Conservation (phyloP, 2,888 invertebrate species). For the Drymonia ruficornis region DNA sequence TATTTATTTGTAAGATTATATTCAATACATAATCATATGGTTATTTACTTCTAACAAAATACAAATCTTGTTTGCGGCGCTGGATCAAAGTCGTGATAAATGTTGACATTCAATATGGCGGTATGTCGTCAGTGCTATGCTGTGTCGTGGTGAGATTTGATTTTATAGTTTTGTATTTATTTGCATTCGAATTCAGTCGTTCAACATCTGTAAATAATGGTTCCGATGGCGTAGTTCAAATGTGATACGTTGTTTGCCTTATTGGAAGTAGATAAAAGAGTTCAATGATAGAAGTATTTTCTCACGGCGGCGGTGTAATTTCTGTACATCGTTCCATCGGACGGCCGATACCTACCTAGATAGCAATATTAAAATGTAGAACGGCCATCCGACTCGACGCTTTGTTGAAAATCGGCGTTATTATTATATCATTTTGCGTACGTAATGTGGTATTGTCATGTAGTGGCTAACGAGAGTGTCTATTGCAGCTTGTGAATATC, state of each 20-base stretch:
- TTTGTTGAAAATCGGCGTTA: conserved; percentile 49
- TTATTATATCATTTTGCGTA: conserved; percentile 31
- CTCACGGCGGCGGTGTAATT: conserved; percentile 65
- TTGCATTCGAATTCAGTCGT: conserved; percentile 51
- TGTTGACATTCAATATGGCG: conserved; percentile 96
- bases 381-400: conserved; percentile 51
- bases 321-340: conserved; percentile 65
- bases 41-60: conserved; percentile 41
- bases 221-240: conserved; percentile 42
- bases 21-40: conserved; percentile 36
- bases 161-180: conserved; percentile 61
- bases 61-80: conserved; percentile 52
- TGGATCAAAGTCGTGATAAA: conserved; percentile 72
- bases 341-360: conserved; percentile 66
- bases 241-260: conserved; percentile 47
- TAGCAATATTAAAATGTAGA: conserved; percentile 69
- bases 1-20: conserved; percentile 37
- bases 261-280: conserved; percentile 30
- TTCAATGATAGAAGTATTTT: conserved; percentile 37
- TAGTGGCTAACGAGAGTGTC: conserved; percentile 53
- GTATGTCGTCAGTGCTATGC: conserved; percentile 98
- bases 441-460: conserved; percentile 29
- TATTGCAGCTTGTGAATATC: conserved; percentile 69
- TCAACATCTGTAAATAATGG: conserved; percentile 44
- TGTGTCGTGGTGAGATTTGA: conserved; percentile 96